These are phyloP conservation scores for Halcyon badia DNA, from an alignment of 2,797 vertebrate genomes.

Conservation along the genomic window DNA sequence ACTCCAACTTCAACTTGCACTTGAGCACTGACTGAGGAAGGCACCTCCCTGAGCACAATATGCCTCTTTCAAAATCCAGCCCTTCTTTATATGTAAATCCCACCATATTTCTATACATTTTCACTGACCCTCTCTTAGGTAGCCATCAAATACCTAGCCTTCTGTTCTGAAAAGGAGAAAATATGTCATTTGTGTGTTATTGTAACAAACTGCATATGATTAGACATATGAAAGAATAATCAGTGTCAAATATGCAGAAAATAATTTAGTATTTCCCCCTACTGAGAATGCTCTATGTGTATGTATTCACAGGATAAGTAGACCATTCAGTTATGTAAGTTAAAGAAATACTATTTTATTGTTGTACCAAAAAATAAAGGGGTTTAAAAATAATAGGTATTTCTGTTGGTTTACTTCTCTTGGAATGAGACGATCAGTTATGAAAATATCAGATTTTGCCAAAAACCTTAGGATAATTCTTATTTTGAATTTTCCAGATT, in stretches of 20 bases:
- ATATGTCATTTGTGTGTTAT: not conserved
- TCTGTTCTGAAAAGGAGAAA: not conserved
- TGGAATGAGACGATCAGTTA: not conserved
- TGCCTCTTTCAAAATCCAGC: not conserved
- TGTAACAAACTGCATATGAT: not conserved
- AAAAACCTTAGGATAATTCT: not conserved
- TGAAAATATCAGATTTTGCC: not conserved
- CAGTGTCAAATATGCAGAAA: not conserved
- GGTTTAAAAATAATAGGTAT: not conserved
- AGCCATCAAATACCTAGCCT: not conserved
- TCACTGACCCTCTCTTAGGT: not conserved
- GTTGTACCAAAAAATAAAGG: not conserved
- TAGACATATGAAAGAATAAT: not conserved
- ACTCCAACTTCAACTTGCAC: not conserved
- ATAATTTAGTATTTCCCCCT: not conserved
- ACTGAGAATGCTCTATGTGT: rapidly evolving
- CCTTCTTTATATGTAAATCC: not conserved
- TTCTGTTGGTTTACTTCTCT: not conserved
- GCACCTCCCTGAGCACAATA: not conserved
- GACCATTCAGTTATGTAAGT: not conserved
- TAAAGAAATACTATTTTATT: not conserved
- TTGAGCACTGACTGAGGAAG: not conserved
- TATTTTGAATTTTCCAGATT: not conserved
- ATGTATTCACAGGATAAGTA: not conserved
- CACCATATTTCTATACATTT: not conserved